Percentiles rank a stretch among this genome's conserved stretches.
These are phyloP conservation scores for Trichonephila inaurata DNA, from an alignment of 1,140 invertebrate genomes.

Conservation along the genomic window DNA sequence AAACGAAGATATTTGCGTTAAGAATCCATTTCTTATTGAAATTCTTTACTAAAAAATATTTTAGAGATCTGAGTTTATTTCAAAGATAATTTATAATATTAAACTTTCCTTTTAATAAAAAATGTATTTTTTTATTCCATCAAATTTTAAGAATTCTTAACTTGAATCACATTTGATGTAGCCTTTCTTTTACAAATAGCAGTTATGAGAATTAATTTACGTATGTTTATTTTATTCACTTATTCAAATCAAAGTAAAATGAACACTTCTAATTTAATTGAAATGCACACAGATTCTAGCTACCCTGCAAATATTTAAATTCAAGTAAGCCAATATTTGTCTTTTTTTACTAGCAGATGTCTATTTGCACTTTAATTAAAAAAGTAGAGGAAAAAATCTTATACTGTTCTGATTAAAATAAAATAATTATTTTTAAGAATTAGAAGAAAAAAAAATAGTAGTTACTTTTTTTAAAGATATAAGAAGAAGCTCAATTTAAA, in stretches of 20 bases:
- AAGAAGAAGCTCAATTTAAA: background rate
- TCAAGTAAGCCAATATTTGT: conserved; percentile 1
- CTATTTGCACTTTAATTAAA: conserved; percentile 26
- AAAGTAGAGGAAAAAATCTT: background rate
- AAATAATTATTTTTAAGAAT: conserved; percentile 10
- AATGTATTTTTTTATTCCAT: too few relatives aligned
- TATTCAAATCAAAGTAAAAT: background rate
- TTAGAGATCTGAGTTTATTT: too few relatives aligned
- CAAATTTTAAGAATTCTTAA: too few relatives aligned
- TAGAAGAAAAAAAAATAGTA: background rate
- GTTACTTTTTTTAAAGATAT: background rate
- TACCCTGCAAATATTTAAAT: conserved; percentile 4
- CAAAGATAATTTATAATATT: too few relatives aligned
- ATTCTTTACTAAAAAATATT: too few relatives aligned
- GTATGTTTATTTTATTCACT: background rate
- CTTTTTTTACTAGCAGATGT: background rate
- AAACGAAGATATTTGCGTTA: too few relatives aligned
- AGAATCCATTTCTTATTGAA: too few relatives aligned
- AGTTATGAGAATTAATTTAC: background rate
- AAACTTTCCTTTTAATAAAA: too few relatives aligned
- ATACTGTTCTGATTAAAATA: background rate
- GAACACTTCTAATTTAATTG: background rate
- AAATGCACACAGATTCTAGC: background rate
- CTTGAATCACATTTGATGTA: too few relatives aligned
- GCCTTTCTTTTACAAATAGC: too few relatives aligned